Evolutionary conservation across 2,113 vertebrate species (phyloP), one percentile per base, ranked within the genome.

Genomic region (Danionella cerebrum): DNA sequence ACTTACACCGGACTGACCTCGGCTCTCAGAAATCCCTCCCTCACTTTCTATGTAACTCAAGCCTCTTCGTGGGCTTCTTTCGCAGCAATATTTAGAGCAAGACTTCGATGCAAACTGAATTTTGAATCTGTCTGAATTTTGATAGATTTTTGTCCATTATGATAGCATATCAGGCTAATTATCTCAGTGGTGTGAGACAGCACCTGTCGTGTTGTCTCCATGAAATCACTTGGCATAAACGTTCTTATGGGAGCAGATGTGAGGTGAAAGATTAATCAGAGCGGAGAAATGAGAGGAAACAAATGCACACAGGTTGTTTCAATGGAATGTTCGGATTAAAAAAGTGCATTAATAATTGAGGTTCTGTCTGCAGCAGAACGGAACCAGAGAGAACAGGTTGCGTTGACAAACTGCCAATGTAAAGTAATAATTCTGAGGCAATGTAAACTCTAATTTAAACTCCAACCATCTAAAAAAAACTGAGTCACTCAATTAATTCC

Each of bases 281-380:
- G 13, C 60, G 11, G 18, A 42, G 14, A 68, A 52, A 52, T 70
- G 4, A 60, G 67, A 35, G 59, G 53, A 35, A 10, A 7, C 1
- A 42, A 14, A 35, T 54, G 24, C 35, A 54, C 52, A 21, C 38
- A 47, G 52, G 10, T 5, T 55, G 52, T 69, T 58, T 65, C 38
- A 69, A 76, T 81, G 65, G 67, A 81, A 74, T 54, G 72, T 44
- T 65, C 63, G 53, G 50, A 59, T 72, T 14, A 66, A 72, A 76
- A 70, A 73, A 42, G 44, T 52, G 67, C 12, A 29, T 67, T 14
- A 74, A 65, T 59, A 72, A 70, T 78, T 18, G 65, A 78, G 60
- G 54, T 24, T 9, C 38, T 36, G 41, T 64, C 29, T 48, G 59
- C 21, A 22, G 59, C 48, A 60, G 25, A 5, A 44, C 25, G 3